Percentiles rank a stretch among this genome's conserved stretches.
These are phyloP conservation scores for Alcedo quadribrachys DNA, from an alignment of 2,797 vertebrate species.

Conservation along the genomic window DNA sequence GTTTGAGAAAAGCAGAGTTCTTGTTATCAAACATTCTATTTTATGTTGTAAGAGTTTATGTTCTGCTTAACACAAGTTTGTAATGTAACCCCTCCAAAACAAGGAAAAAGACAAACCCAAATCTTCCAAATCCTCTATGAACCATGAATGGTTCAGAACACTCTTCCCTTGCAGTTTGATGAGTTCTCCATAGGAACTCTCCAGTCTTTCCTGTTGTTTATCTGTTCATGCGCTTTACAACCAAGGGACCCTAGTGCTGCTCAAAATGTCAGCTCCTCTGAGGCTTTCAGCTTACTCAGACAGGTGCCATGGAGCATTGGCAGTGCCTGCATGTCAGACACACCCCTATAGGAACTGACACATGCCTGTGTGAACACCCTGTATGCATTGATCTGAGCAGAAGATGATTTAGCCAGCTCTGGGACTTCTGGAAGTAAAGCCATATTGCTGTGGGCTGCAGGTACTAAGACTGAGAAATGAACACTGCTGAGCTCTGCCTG, in stretches of 20 bases:
- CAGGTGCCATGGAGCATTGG: neutral
- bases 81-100: constrained; percentile 25
- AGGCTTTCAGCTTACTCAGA: neutral
- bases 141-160: neutral
- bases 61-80: constrained; percentile 57
- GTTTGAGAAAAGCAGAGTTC: constrained; percentile 77
- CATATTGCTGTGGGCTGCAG: neutral
- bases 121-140: neutral
- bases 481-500: neutral
- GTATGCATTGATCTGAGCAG: neutral
- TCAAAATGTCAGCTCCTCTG: neutral
- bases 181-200: neutral
- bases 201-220: neutral
- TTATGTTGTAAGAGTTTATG: constrained; percentile 75
- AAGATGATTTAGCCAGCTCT: neutral
- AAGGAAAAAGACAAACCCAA: neutral
- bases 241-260: neutral
- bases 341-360: neutral
- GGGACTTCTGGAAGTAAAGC: neutral
- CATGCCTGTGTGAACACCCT: neutral
- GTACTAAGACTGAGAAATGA: neutral
- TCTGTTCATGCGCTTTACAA: constrained; percentile 1
- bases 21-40: constrained; percentile 81
- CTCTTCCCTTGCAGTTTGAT: neutral
- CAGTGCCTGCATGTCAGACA: neutral